Evolutionary conservation across 2,888 invertebrate species (phyloP), one percentile per base, ranked within the genome.

Genomic region (Tetrapedia diversipes): DNA sequence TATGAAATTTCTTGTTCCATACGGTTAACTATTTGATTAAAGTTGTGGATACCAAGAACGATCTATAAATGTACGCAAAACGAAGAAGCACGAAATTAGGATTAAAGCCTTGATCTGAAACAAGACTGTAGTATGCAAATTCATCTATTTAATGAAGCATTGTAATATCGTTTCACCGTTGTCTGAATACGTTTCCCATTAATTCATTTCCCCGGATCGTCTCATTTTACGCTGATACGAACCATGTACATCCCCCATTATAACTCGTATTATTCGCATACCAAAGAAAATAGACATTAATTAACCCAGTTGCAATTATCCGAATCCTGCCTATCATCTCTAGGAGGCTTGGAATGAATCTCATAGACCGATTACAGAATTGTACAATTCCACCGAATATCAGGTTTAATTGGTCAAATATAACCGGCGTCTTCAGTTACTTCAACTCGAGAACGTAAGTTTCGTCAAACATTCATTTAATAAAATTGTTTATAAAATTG

Each of bases 261-360:
- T 51, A 4, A 27, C 27, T 4, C n/a, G 49, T n/a, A 27, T 51
- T 51, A 27, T 51, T 51, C n/a, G n/a, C 49, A 4, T 27, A 27
- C 16, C 10, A 27, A 51, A n/a, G n/a, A 27, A 27, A 27, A 1
- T 27, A 27, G 4, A 16, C 27, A n/a, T 51, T 27, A 8, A 51
- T 51, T 51, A 51, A 27, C 49, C n/a, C 8, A 27, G 16, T 51
- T 51, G 27, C 16, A 51, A 51, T 51, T 51, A 51, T 24, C n/a
- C 27, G 16, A 27, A 51, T 27, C 10, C 27, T 27, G 10, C 27
- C n/a, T 24, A 51, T 51, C 16, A 3, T 0, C 27, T n/a, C 4
- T n/a, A 4, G 27, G 27, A n/a, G 27, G 27, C n/a, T n/a, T 27
- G 10, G n/a, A 51, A 49, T 10, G 27, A 49, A 16, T 47, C 16